A percentile compares a stretch with the other conserved stretches of the same genome.
These are phyloP conservation scores for Etheostoma nigrum DNA, from an alignment of 2,797 vertebrate genomes.

Conservation along the genomic window DNA sequence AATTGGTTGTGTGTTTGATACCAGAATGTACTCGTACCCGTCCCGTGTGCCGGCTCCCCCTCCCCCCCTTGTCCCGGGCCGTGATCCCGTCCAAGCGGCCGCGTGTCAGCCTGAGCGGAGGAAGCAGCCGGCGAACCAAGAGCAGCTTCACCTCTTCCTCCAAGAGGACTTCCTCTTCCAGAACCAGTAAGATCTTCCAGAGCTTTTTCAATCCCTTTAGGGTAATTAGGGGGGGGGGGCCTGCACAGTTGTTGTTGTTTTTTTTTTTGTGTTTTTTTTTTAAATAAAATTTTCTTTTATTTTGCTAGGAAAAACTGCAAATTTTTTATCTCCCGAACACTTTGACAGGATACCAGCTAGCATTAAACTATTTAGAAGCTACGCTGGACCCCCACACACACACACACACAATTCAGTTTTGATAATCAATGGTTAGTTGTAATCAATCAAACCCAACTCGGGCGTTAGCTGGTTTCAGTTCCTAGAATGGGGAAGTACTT, in stretches of 20 bases:
- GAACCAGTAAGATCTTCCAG: constrained; percentile 73
- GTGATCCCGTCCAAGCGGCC: constrained; percentile 93
- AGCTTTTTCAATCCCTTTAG: background rate
- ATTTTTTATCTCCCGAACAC: background rate
- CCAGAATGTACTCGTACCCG: constrained; percentile 92
- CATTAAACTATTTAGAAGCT: background rate
- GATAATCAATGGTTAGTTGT: background rate
- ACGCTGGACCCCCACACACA: background rate
- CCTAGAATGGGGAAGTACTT: background rate
- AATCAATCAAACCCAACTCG: background rate
- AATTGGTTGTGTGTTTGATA: background rate
- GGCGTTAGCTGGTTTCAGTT: background rate
- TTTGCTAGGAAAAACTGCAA: too few species aligned
- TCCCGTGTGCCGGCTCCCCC: constrained; percentile 90
- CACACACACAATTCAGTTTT: background rate
- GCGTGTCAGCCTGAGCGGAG: constrained; percentile 89
- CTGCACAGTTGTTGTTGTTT: too few species aligned
- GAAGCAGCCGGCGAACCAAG: constrained; percentile 89
- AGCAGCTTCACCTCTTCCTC: constrained; percentile 92
- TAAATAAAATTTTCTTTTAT: background rate
- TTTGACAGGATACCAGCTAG: background rate
- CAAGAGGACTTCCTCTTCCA: constrained; percentile 91
- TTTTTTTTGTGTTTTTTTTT: too few species aligned
- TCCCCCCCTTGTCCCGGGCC: constrained; percentile 89
- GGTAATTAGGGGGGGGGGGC: too few species aligned